Percentiles rank a stretch among this genome's conserved stretches.
These are phyloP conservation scores for Phylloscopus trochiloides DNA, from an alignment of 2,113 vertebrate species.

Conservation along the genomic window DNA sequence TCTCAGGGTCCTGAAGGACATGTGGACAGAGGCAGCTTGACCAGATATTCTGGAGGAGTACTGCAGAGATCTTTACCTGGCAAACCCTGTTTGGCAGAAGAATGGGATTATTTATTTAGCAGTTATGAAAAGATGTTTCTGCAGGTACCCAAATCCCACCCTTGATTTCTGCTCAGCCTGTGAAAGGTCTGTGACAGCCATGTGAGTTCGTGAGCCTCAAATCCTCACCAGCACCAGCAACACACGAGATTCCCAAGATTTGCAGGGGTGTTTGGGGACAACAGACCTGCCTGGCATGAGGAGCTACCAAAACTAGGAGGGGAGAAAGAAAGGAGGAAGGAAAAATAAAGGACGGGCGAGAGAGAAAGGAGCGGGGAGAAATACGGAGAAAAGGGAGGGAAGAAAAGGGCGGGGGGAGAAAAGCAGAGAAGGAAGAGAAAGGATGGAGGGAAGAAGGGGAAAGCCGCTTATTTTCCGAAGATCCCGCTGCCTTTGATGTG, in stretches of 20 bases:
- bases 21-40: accelerated
- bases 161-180: not conserved
- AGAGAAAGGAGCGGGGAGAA: not conserved
- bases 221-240: no score
- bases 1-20: not conserved
- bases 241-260: accelerated
- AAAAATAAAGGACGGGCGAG: no score
- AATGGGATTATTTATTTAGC: accelerated
- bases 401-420: not conserved
- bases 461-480: accelerated
- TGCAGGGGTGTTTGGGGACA: not conserved
- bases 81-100: not conserved
- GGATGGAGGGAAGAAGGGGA: not conserved
- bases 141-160: accelerated
- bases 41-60: not conserved
- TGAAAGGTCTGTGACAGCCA: not conserved
- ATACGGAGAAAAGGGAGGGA: not conserved
- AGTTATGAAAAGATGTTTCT: accelerated
- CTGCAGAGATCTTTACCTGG: not conserved
- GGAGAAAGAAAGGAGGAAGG: not conserved
- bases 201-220: not conserved
- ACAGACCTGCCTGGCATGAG: not conserved
- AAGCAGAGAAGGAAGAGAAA: no score
- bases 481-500: no score
- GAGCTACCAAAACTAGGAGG: not conserved